Percentiles rank a stretch among this genome's conserved stretches.
Conservation (phyloP, 2,888 invertebrate genomes). For the Zhengitettix transpicula region DNA sequence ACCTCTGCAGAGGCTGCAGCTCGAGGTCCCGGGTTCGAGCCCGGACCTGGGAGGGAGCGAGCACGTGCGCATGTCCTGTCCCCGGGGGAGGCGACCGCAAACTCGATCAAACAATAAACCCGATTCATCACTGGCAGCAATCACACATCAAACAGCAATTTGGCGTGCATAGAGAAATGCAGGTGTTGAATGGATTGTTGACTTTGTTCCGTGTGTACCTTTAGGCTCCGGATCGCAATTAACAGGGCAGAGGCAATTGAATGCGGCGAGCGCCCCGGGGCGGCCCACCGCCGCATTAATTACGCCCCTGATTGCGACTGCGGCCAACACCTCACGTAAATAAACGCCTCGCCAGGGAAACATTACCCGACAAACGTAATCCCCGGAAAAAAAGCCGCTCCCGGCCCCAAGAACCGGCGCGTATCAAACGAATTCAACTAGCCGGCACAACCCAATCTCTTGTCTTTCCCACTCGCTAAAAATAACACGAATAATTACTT, state of each 20-base stretch:
- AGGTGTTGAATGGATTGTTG: constrained; percentile 12
- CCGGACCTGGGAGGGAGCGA: background rate
- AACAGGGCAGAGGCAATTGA: constrained; percentile 2
- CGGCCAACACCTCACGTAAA: background rate
- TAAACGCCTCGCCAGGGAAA: background rate
- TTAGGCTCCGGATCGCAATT: constrained; percentile 11
- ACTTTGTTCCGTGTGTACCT: constrained; percentile 10
- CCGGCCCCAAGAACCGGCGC: background rate
- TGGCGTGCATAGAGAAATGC: constrained; percentile 10
- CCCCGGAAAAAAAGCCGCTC: background rate
- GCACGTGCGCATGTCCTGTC: background rate
- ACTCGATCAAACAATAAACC: constrained; percentile 11
- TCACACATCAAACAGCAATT: constrained; percentile 11
- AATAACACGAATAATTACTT: too few relatives aligned
- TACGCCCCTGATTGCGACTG: background rate
- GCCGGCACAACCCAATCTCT: too few relatives aligned
- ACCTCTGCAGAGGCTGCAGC: background rate
- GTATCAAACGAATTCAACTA: too few relatives aligned
- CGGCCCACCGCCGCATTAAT: background rate
- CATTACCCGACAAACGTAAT: background rate
- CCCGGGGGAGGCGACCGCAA: constrained; percentile 1
- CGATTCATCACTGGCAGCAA: constrained; percentile 10
- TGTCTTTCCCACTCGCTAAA: too few relatives aligned
- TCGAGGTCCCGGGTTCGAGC: background rate
- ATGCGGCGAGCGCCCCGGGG: constrained; percentile 1